Evolutionary conservation across 2,888 invertebrate genomes (phyloP).

Genomic region (Athetis lepigone): DNA sequence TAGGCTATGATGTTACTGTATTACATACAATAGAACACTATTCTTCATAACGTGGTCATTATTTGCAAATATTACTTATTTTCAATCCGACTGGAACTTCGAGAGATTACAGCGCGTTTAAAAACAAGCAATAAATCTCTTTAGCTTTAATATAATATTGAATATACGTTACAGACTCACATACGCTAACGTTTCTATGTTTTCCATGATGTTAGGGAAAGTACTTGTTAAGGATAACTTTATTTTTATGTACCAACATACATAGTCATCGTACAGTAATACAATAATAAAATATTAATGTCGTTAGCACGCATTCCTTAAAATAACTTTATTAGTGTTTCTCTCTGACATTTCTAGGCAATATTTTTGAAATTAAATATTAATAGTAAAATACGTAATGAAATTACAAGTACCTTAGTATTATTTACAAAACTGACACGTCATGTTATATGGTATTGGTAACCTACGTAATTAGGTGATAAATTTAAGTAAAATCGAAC

Average conservation of each 20-base stretch:
- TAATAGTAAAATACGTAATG: background rate
- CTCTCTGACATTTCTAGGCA: background rate
- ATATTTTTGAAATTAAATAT: background rate
- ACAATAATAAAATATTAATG: slow-evolving; percentile 2
- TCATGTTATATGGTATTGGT: background rate
- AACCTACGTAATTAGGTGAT: background rate
- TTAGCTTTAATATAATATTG: too few species aligned
- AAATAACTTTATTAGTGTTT: background rate
- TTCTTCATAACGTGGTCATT: too few species aligned
- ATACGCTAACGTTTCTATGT: too few species aligned
- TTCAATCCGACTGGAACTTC: too few species aligned
- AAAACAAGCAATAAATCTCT: too few species aligned
- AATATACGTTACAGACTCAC: too few species aligned
- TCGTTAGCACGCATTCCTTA: too few species aligned
- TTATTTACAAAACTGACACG: background rate
- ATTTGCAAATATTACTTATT: too few species aligned
- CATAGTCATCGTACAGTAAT: background rate
- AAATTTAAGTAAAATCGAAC: background rate
- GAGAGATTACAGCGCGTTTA: too few species aligned
- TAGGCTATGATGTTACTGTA: too few species aligned
- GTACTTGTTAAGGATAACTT: background rate
- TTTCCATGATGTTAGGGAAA: background rate
- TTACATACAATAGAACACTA: too few species aligned
- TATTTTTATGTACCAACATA: background rate
- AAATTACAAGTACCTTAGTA: background rate